phyloP scores from a whole-genome alignment of 2,797 vertebrate species.

The Mastacembelus armatus region DNA sequence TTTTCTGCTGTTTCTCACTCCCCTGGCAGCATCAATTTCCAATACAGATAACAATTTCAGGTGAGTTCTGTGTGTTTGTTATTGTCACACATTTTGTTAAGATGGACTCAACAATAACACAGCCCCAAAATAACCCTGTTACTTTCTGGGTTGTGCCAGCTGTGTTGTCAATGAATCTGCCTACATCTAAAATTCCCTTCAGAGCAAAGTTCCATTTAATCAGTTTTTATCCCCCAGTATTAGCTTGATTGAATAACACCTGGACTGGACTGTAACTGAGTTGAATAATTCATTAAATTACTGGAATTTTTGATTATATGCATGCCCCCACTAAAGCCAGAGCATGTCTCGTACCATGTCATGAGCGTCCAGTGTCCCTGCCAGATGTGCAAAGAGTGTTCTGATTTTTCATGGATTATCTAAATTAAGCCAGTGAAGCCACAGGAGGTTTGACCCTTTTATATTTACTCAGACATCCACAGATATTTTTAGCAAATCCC shows the following conservation, averaged over 20 bases:
- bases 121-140: not conserved
- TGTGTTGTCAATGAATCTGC: conserved; percentile 38
- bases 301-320: conserved; percentile 1
- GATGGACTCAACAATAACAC: not conserved
- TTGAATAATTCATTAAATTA: conserved; percentile 23
- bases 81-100: not conserved
- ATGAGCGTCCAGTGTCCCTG: not conserved
- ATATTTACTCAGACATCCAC: conserved; percentile 11
- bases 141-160: not conserved
- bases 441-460: conserved; percentile 22
- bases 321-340: not conserved
- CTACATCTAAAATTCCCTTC: not conserved
- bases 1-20: not conserved
- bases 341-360: conserved; percentile 11
- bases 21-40: conserved; percentile 1
- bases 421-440: conserved; percentile 32
- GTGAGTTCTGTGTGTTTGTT: not conserved
- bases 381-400: conserved; percentile 31
- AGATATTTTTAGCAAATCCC: conserved; percentile 35
- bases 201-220: conserved; percentile 10
- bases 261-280: conserved; percentile 12
- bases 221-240: not conserved
- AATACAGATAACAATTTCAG: not conserved
- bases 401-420: conserved; percentile 34
- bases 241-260: conserved; percentile 1